These are phyloP conservation scores for Oncorhynchus masou DNA, from an alignment of 2,113 vertebrate species.

Conservation along the genomic window DNA sequence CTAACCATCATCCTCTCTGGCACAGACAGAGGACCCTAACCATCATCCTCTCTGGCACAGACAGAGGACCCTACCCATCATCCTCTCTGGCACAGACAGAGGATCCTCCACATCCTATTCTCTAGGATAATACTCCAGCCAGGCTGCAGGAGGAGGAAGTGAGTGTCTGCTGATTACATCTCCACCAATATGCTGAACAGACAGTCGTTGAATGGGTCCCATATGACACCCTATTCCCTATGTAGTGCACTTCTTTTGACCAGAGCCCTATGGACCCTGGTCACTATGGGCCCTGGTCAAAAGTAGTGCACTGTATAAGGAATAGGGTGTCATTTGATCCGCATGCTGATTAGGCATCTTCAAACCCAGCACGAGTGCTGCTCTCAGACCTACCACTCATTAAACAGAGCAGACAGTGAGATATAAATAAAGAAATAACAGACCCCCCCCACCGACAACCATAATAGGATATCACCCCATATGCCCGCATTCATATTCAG, in stretches of 20 bases:
- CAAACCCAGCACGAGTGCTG: slow-evolving; percentile 28
- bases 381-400: slow-evolving; percentile 29
- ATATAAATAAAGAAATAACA: slow-evolving; percentile 54
- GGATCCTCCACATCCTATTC: neutral
- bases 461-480: slow-evolving; percentile 63
- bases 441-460: slow-evolving; percentile 48
- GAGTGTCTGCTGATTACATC: slow-evolving; percentile 37
- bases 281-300: too few relatives aligned
- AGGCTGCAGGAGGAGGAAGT: slow-evolving; percentile 23
- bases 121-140: neutral
- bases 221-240: too few relatives aligned
- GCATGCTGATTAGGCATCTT: slow-evolving; percentile 49
- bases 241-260: too few relatives aligned
- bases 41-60: too few relatives aligned
- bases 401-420: slow-evolving; percentile 45
- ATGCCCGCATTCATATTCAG: slow-evolving; percentile 54
- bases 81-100: slow-evolving; percentile 5
- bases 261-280: too few relatives aligned
- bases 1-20: slow-evolving; percentile 1
- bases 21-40: slow-evolving; percentile 1
- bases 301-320: too few relatives aligned
- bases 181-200: slow-evolving; percentile 7
- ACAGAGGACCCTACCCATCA: neutral
- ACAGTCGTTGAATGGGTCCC: neutral
- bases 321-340: too few relatives aligned